Evolutionary conservation across 2,888 invertebrate genomes (phyloP).

Genomic region (Drosophila heteroneura): DNA sequence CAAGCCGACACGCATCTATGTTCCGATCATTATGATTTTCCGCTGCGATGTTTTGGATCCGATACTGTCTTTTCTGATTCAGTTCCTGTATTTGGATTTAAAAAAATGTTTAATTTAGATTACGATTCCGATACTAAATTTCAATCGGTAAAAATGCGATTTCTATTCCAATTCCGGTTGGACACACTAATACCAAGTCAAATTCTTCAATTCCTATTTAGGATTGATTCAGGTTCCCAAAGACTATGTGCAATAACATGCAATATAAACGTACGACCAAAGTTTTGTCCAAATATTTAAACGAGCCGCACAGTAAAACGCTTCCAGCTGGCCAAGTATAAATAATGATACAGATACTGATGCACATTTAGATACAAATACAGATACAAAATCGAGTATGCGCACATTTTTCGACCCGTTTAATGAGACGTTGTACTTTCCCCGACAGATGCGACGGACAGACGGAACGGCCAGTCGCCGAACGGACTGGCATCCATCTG

Average conservation of each 20-base stretch:
- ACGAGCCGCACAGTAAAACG: conserved; percentile 38
- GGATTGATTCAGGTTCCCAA: conserved; percentile 44
- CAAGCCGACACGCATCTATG: not conserved
- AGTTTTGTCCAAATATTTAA: conserved; percentile 72
- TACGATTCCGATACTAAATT: not conserved
- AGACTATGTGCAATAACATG: conserved; percentile 29
- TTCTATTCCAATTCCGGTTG: not conserved
- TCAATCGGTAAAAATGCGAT: not conserved
- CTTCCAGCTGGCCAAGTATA: conserved; percentile 33
- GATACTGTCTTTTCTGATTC: not conserved
- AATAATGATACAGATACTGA: conserved; percentile 9
- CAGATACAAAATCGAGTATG: conserved; percentile 20
- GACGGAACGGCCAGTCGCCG: conserved; percentile 17
- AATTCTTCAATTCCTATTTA: conserved; percentile 10
- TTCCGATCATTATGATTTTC: not conserved
- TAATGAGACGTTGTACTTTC: conserved; percentile 53
- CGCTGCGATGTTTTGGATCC: not conserved
- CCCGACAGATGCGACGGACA: conserved; percentile 9
- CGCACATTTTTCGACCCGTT: conserved; percentile 26
- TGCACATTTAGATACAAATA: conserved; percentile 4
- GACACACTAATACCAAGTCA: not conserved
- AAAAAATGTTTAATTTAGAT: not conserved
- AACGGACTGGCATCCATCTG: conserved; percentile 35
- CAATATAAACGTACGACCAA: conserved; percentile 46
- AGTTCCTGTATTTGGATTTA: not conserved